A percentile compares a stretch with the other conserved stretches of the same genome.
These are phyloP conservation scores for Drosophila mimetica DNA, from an alignment of 2,888 invertebrate genomes.

Conservation along the genomic window DNA sequence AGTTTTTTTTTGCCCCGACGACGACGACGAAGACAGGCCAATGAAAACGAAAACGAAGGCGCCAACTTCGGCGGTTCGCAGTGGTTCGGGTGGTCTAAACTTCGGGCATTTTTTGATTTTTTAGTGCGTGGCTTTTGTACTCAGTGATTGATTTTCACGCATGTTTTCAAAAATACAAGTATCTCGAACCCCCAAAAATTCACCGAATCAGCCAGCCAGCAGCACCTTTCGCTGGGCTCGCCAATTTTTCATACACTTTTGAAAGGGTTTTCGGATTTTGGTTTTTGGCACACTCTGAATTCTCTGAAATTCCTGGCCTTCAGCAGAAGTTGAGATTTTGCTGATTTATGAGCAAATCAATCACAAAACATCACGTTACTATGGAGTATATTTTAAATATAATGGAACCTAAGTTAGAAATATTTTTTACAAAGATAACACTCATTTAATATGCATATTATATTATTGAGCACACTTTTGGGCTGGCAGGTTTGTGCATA, in stretches of 20 bases:
- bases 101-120: neutral
- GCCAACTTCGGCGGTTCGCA: constrained; percentile 3
- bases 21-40: constrained; percentile 14
- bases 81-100: constrained; percentile 6
- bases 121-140: constrained; percentile 39
- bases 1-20: constrained; percentile 55
- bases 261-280: constrained; percentile 3
- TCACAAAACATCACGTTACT: neutral
- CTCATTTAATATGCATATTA: neutral
- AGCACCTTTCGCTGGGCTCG: constrained; percentile 63
- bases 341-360: neutral
- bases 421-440: too few species aligned
- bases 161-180: constrained; percentile 60
- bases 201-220: neutral
- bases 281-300: too few species aligned
- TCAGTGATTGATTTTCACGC: constrained; percentile 71
- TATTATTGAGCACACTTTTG: neutral
- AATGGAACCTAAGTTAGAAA: too few species aligned
- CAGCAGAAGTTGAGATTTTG: neutral
- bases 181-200: constrained; percentile 1
- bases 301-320: constrained; percentile 2
- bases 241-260: constrained; percentile 18
- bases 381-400: too few species aligned
- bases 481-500: neutral
- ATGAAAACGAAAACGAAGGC: constrained; percentile 22